Evolutionary conservation across 2,113 vertebrate genomes (phyloP).

Genomic region (Pionites leucogaster): DNA sequence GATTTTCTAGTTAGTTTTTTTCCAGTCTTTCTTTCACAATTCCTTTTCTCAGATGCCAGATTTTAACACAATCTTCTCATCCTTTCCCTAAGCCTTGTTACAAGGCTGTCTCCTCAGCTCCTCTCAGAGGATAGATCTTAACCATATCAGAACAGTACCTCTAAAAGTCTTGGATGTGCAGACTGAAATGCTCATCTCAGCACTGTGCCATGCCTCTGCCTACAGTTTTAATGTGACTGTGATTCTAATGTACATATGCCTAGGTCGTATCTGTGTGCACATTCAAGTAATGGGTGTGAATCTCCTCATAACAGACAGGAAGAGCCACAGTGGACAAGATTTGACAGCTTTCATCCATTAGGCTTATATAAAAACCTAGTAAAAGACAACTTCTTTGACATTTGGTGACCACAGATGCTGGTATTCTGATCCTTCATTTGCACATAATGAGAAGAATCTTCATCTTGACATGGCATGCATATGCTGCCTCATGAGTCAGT

Average conservation of each 20-base stretch:
- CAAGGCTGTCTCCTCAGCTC: neutral
- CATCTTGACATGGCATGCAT: neutral
- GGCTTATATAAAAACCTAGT: neutral
- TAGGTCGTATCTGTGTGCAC: neutral
- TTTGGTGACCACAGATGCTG: neutral
- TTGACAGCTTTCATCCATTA: neutral
- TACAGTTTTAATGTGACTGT: neutral
- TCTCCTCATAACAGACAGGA: neutral
- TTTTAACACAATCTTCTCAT: neutral
- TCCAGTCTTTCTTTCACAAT: neutral
- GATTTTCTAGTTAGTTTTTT: neutral
- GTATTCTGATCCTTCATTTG: neutral
- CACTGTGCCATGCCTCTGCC: neutral
- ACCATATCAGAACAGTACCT: neutral
- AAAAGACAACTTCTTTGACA: neutral
- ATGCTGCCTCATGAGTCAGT: neutral
- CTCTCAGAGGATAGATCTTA: neutral
- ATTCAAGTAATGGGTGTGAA: accelerated
- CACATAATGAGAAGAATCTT: neutral
- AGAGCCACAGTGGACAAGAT: neutral
- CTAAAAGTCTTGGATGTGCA: neutral
- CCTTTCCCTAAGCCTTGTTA: neutral
- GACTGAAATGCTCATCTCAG: neutral
- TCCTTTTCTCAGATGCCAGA: neutral
- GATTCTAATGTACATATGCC: neutral